Evolutionary conservation across 2,113 vertebrate species (phyloP).

Genomic region (Crotalus viridis): DNA sequence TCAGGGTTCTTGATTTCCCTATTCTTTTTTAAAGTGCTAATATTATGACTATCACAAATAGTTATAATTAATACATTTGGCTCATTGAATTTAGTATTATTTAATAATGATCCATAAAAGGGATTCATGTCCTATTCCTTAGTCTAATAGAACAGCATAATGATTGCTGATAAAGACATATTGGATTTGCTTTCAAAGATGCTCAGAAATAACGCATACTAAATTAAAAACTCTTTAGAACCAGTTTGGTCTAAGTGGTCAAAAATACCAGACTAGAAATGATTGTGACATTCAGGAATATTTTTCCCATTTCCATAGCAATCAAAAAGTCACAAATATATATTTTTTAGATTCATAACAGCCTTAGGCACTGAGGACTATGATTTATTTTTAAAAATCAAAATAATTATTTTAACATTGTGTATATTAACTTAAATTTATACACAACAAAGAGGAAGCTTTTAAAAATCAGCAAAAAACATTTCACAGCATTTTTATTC

Average conservation of each 20-base stretch:
- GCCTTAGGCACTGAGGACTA: neutral
- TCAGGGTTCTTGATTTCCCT: slow-evolving; percentile 12
- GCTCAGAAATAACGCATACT: neutral
- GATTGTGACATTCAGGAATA: neutral
- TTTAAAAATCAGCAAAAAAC: neutral
- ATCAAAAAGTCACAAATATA: neutral
- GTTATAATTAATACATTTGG: neutral
- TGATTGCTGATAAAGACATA: neutral
- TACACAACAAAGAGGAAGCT: neutral
- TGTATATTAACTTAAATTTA: neutral
- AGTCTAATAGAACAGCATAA: neutral
- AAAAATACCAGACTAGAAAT: neutral
- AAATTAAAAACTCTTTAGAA: neutral
- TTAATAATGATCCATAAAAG: neutral
- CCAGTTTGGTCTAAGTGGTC: neutral
- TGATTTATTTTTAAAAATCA: neutral
- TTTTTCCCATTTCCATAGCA: neutral
- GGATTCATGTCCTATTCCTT: neutral
- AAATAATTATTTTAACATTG: neutral
- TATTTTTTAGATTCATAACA: neutral
- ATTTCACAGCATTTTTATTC: neutral
- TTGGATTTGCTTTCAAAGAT: neutral
- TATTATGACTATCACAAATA: neutral
- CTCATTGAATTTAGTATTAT: neutral
- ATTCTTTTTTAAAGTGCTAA: neutral